Percentiles rank a stretch among this genome's conserved stretches.
phyloP scores from a whole-genome alignment of 1,140 invertebrate genomes.

The Chymomyza costata region DNA sequence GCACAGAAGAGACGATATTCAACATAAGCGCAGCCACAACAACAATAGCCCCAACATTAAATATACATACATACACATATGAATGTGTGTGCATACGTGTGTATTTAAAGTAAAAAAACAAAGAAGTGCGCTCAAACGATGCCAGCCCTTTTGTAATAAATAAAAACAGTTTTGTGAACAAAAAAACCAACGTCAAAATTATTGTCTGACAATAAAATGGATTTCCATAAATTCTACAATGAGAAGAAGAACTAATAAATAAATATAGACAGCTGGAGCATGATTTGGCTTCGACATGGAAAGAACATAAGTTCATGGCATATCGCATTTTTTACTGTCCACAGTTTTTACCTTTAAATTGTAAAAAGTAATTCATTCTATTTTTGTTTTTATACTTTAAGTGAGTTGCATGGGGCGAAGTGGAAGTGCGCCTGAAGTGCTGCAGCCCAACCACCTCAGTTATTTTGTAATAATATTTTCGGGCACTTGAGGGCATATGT shows the following conservation, averaged over 20 bases:
- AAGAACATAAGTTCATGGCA: no score
- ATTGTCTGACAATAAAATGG: conserved; percentile 51
- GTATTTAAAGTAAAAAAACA: not conserved
- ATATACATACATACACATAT: not conserved
- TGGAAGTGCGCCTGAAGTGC: no score
- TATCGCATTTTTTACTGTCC: no score
- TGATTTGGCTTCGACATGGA: conserved; percentile 26
- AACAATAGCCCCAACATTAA: conserved; percentile 6
- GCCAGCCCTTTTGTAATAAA: conserved; percentile 50
- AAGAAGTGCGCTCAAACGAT: conserved; percentile 5
- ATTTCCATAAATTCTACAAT: conserved; percentile 30
- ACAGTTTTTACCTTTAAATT: no score
- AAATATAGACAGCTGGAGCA: conserved; percentile 33
- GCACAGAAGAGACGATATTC: conserved; percentile 43
- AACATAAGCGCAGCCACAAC: conserved; percentile 13
- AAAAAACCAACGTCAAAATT: conserved; percentile 41
- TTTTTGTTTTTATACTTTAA: no score
- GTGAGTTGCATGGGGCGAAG: no score
- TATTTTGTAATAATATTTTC: conserved; percentile 34
- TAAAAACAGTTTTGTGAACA: conserved; percentile 39
- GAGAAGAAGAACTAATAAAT: conserved; percentile 2
- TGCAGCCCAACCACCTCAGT: no score
- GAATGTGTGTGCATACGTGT: not conserved
- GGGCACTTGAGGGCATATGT: conserved; percentile 30
- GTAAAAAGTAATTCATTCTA: no score